Base-by-base conservation (phyloP, 2,888 invertebrate species). In the Cephus pygmeus region DNA sequence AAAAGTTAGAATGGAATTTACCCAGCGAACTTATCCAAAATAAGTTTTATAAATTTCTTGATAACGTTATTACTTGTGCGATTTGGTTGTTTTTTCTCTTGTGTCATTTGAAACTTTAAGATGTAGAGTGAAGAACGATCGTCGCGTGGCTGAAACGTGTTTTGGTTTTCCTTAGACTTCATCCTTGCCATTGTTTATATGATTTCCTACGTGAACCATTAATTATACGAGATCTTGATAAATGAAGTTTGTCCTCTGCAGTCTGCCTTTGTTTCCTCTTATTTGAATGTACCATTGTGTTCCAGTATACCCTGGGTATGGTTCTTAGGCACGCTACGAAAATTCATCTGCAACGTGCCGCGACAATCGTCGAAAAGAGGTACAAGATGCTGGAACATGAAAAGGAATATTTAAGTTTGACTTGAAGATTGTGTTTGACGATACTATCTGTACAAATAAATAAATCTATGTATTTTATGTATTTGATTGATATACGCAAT, bases 181-280 rank as follows among this genome's bases (percentile, higher is more conserved):
- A 71, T 71, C 56, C 56, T 31, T 31, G 30, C 31, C 12, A 71
- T 71, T 71, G 71, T 71, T 12, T 71, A 12, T 71, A 71, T 34
- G 71, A 31, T 31, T 34, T 12, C 71, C 12, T 34, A 23, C 31
- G 71, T 34, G 71, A 33, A 71, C 33, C 30, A 71, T 71, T 71
- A 71, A 71, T 71, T 71, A 71, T 71, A 12, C 71, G 12, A 12
- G 31, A 71, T 15, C 33, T 71, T 71, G 71, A 71, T 71, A 31
- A 71, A 31, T 71, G 71, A 71, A 71, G 71, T 71, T 71, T 71
- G 71, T 34, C 31, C 69, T 34, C 12, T 71, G 31, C 71, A 71
- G 31, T 31, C 71, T 31, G 71, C 31, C 71, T 71, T 71, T 71
- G 71, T 71, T 34, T 34, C 33, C 71, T 34, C 23, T 56, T 56